These are phyloP conservation scores for Molossus alvarezi DNA, from an alignment of 2,797 vertebrate genomes.

Conservation along the genomic window DNA sequence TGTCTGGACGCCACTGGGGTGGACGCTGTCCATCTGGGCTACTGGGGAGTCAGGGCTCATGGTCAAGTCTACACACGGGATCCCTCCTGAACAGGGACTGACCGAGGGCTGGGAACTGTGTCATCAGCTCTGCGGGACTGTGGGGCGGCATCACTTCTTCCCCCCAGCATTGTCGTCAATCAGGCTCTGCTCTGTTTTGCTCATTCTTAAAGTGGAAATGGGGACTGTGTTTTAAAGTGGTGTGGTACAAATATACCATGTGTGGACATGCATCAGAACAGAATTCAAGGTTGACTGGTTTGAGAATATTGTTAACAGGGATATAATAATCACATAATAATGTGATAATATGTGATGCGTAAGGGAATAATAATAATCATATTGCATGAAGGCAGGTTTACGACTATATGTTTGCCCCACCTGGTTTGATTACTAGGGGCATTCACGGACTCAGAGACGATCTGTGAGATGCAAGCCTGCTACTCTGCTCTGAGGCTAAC, in stretches of 20 bases:
- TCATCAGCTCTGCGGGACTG: fast-evolving
- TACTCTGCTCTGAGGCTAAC: not conserved
- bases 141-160: fast-evolving
- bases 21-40: not conserved
- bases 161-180: not conserved
- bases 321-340: not conserved
- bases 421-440: not conserved
- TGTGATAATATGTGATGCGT: not conserved
- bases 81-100: fast-evolving
- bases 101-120: fast-evolving
- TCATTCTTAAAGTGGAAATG: not conserved
- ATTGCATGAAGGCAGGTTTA: not conserved
- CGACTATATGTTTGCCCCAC: not conserved
- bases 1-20: not conserved
- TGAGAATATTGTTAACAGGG: not conserved
- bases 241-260: fast-evolving
- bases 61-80: not conserved
- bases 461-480: not conserved
- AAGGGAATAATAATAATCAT: no score
- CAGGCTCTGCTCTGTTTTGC: not conserved
- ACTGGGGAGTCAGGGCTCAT: not conserved
- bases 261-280: not conserved
- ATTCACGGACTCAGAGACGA: not conserved
- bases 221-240: not conserved
- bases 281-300: not conserved